Base-by-base conservation (phyloP, 2,888 invertebrate species). In the Osmoderma eremita region DNA sequence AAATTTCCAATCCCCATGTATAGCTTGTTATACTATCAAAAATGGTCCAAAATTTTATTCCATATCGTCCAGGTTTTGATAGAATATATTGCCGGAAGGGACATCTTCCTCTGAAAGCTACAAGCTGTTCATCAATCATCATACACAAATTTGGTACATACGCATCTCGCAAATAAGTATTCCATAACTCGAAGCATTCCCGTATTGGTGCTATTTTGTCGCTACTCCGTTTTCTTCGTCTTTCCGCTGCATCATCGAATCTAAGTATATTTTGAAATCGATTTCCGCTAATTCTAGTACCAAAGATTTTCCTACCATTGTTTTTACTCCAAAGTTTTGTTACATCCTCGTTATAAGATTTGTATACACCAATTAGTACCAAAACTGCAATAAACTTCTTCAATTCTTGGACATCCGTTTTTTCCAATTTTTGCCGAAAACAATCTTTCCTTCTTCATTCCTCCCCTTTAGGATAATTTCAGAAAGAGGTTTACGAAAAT, bases 371-470 rank as follows among this genome's bases (percentile, higher is more conserved):
- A 12, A 45, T 45, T n/a, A 45, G 45, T 45, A 45, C n/a, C 45
- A 45, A 45, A 45, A 45, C 45, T n/a, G 10, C 45, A 45, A 45
- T 45, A 45, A 45, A 45, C n/a, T 45, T 45, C 45, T n/a, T 45
- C 13, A 45, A n/a, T 41, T 41, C 45, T 45, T n/a, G 45, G 1
- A 45, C 1, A n/a, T 12, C 13, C 8, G 2, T 45, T 45, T 10
- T 45, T 45, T 6, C n/a, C 13, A 1, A 8, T 17, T 8, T 45
- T n/a, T 41, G n/a, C n/a, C n/a, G n/a, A n/a, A n/a, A n/a, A 45
- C 45, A 3, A n/a, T 18, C 13, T 10, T n/a, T 45, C 45, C 12
- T 12, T 45, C 45, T 12, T 8, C 18, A 45, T 45, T 45, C 2
- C 10, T n/a, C 45, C 13, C 6, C 45, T 10, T 3, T 45, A 45